Base-by-base conservation (phyloP, 2,113 vertebrate genomes). In the Struthidea cinerea region DNA sequence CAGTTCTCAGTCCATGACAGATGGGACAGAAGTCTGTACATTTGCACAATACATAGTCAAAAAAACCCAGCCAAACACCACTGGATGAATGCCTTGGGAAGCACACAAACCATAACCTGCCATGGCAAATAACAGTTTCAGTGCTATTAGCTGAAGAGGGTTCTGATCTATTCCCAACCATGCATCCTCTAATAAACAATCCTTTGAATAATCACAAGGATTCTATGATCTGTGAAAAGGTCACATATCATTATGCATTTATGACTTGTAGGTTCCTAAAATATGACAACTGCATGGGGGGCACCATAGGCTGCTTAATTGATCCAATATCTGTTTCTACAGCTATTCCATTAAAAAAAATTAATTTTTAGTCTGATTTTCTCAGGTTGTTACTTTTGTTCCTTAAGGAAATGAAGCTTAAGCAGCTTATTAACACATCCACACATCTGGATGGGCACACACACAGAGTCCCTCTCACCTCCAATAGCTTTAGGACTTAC, bases 381-480 rank as follows among this genome's bases (percentile, higher is more conserved):
- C 59, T 77, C 33, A 50, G 35, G 21, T 22, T 70, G 9, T 70
- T 78, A 27, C 28, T 52, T 94, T 63, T 50, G 12, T 67, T 94
- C 79, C 44, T 39, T 47, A 56, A 87, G 35, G 57, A 95, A 91
- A 71, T 79, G 7, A 87, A 91, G 41, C 47, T 82, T 78, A 74
- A 89, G 53, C 65, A 79, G 26, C 6, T 87, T 47, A 79, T 78
- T 79, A 78, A 75, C 33, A 47, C 20, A 84, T 20, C 27, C n/a
- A 64, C 44, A 35, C 0, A 0, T 19, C 21, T 56, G n/a, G 21
- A 46, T 75, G 57, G 20, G 14, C 39, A 37, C 16, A 74, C 11
- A 64, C 68, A 52, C 2, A 23, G 12, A 21, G 10, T 37, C 11
- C 35, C 28, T n/a, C 70, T 79, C 35, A 61, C 47, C 33, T 90